Base-by-base conservation (phyloP, 2,113 vertebrate genomes). In the Cyprinodon variegatus region DNA sequence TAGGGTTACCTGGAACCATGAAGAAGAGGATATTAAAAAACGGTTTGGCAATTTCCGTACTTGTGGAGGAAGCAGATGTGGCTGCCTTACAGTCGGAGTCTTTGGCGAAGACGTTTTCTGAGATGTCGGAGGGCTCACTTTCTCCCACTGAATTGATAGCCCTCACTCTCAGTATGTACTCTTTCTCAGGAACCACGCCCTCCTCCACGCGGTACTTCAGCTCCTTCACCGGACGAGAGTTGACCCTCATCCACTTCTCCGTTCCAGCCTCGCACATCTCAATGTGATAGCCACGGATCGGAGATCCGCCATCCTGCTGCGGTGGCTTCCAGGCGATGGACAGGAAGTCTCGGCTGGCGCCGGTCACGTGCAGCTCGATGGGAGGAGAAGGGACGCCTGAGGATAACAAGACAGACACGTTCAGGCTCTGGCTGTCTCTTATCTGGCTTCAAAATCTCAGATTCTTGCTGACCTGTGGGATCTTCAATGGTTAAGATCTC, bases 241-340 rank as follows among this genome's bases (percentile, higher is more conserved):
- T 99, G 57, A 99, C 94, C 82, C 97, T 91, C 97, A 99, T 98
- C 98, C 98, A 99, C 86, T 99, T 99, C 89, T 98, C 97, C 6
- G 98, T 98, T 74, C 98, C 98, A 13, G 96, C 96, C 88, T 96
- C 96, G 2, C 97, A 97, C 92, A 99, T 96, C 91, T 99, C 98
- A 72, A 99, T 93, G 84, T 99, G 96, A 90, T 99, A 99, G 40
- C 98, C 98, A 64, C 94, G 94, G 78, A 99, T 94, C 59, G 95
- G 95, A 80, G 96, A 96, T 72, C 98, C 98, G 8, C 98, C 98
- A 60, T 96, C 96, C 82, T 95, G 97, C 84, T 94, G 96, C 39
- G 98, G 98, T 72, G 97, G 94, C 74, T 97, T 99, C 98, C 98
- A 99, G 78, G 95, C 92, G 78, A 99, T 96, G 66, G 94, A 95